A percentile compares a stretch with the other conserved stretches of the same genome.
phyloP scores from a whole-genome alignment of 2,888 invertebrate species.

The Pterobdella sp. region DNA sequence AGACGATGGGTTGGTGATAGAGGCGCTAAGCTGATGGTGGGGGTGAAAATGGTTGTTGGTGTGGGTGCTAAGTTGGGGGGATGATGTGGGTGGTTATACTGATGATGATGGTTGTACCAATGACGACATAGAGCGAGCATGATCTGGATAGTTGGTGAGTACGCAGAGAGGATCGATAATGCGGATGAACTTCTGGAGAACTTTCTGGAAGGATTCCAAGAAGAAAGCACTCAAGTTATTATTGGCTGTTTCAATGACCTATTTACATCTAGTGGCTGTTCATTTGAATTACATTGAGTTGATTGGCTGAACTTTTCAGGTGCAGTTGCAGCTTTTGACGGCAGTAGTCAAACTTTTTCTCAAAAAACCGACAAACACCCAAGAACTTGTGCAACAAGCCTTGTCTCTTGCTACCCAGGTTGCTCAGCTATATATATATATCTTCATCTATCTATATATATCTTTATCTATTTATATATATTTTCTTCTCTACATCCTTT shows the following conservation, averaged over 20 bases:
- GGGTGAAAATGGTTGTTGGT: not conserved
- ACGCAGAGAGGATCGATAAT: conserved; percentile 97
- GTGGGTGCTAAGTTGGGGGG: too few relatives aligned
- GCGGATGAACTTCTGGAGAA: conserved; percentile 95
- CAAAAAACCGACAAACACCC: conserved; percentile 94
- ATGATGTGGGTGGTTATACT: not conserved
- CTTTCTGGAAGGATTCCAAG: conserved; percentile 91
- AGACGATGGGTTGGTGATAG: too few relatives aligned
- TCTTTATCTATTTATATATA: not conserved
- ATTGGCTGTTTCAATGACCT: not conserved
- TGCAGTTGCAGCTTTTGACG: conserved; percentile 86
- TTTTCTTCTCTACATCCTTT: not conserved
- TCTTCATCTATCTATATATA: too few relatives aligned
- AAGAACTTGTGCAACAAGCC: conserved; percentile 90
- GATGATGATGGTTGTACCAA: not conserved
- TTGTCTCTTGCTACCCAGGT: conserved; percentile 54
- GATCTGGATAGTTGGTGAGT: conserved; percentile 85
- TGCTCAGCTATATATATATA: not conserved
- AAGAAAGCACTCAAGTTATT: conserved; percentile 82
- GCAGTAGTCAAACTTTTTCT: conserved; percentile 97
- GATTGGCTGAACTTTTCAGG: conserved; percentile 38
- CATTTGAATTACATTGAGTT: not conserved
- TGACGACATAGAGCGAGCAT: conserved; percentile 69
- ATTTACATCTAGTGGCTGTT: not conserved
- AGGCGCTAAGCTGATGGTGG: not conserved